These are phyloP conservation scores for Bombus difficillimus DNA, from an alignment of 1,140 invertebrate species.

Conservation along the genomic window DNA sequence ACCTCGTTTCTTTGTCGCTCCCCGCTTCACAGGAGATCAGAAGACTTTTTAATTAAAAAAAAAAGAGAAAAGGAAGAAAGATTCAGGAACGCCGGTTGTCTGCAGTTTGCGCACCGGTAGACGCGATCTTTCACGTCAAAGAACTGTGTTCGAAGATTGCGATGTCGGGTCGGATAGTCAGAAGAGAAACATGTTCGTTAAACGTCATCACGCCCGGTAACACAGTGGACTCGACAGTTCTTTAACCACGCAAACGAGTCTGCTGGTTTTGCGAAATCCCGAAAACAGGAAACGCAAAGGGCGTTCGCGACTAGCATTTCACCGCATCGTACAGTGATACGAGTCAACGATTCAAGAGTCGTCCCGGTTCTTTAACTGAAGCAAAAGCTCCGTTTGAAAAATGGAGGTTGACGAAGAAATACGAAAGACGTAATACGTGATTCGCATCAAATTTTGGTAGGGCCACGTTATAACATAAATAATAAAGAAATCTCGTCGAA, in stretches of 20 bases:
- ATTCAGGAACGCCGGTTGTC: not conserved
- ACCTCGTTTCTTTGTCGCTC: not conserved
- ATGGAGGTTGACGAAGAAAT: not conserved
- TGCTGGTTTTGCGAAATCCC: not conserved
- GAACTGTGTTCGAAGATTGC: slow-evolving; percentile 40
- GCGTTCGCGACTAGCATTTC: not conserved
- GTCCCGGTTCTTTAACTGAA: too few species aligned
- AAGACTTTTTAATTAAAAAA: slow-evolving; percentile 9
- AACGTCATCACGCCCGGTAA: not conserved
- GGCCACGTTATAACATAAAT: too few species aligned
- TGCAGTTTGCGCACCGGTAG: not conserved
- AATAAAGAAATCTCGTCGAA: not conserved
- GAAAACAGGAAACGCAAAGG: not conserved
- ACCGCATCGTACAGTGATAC: not conserved
- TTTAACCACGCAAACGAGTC: slow-evolving; percentile 24
- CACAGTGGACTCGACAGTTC: not conserved
- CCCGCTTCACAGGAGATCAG: too few species aligned
- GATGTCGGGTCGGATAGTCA: slow-evolving; percentile 41
- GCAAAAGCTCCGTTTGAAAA: not conserved
- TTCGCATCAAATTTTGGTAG: not conserved
- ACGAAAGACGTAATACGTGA: not conserved
- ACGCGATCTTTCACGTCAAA: not conserved
- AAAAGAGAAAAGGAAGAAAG: not conserved
- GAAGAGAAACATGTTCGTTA: slow-evolving; percentile 34
- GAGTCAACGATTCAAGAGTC: slow-evolving; percentile 10